Conservation (phyloP, 2,888 invertebrate species). For the Hecatera dysodea region DNA sequence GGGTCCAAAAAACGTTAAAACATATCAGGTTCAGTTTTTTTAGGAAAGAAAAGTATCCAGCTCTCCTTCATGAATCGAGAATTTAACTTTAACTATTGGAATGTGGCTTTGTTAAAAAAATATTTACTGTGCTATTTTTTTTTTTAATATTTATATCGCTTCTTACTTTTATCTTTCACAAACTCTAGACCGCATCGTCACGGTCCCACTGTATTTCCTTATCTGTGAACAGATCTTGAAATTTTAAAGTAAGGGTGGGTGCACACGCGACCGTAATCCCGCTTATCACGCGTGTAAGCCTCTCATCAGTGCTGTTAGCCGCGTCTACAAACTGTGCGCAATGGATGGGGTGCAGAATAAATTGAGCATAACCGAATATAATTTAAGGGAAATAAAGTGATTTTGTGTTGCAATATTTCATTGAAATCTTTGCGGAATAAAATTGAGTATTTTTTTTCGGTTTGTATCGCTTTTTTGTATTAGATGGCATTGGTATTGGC, state of each 20-base stretch:
- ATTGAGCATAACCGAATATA: conserved; percentile 64
- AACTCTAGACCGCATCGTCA: conserved; percentile 44
- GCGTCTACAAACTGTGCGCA: conserved; percentile 61
- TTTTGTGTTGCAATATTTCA: conserved; percentile 45
- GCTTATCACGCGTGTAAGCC: conserved; percentile 84
- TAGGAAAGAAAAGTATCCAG: not conserved
- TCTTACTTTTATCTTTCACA: not conserved
- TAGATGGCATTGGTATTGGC: not conserved
- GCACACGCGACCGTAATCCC: conserved; percentile 74
- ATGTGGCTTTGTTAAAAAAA: too few species aligned
- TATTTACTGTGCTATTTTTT: not conserved
- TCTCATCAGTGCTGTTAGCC: conserved; percentile 79
- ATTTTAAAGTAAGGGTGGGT: conserved; percentile 82
- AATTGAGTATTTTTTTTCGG: conserved; percentile 21
- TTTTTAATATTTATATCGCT: not conserved
- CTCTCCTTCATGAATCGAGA: not conserved
- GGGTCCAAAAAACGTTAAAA: not conserved
- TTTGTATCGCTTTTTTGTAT: not conserved
- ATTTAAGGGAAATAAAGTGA: conserved; percentile 61
- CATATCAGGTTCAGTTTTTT: not conserved
- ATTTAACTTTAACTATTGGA: too few species aligned
- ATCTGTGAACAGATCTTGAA: conserved; percentile 77
- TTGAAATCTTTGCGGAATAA: conserved; percentile 19
- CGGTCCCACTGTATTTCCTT: conserved; percentile 56
- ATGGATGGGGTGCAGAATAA: conserved; percentile 58